These are phyloP conservation scores for Parauchenoglanis punctatus DNA, from an alignment of 2,797 vertebrate species.

Conservation along the genomic window DNA sequence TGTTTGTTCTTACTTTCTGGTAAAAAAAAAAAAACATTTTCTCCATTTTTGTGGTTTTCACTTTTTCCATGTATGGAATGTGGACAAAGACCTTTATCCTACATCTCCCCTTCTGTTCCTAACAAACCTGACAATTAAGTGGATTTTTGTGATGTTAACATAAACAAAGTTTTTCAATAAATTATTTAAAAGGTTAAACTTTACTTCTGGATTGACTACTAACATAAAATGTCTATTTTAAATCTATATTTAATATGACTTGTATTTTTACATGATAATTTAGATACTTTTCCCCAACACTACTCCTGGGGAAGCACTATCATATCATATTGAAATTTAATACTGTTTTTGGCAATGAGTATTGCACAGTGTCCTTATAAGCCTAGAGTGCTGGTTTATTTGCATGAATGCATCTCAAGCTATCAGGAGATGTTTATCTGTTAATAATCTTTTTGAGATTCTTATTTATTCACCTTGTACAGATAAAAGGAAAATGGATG, in stretches of 20 bases:
- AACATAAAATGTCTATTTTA: neutral
- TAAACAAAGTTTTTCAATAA: neutral
- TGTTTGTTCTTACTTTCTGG: neutral
- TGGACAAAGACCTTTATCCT: neutral
- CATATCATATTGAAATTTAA: too few species aligned
- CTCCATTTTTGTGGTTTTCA: neutral
- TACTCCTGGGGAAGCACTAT: neutral
- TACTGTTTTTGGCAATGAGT: neutral
- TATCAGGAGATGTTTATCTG: neutral
- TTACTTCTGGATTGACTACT: neutral
- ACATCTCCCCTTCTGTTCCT: neutral
- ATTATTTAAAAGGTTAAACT: neutral
- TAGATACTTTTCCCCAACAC: neutral
- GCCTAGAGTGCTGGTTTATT: neutral
- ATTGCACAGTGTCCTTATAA: neutral
- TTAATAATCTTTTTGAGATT: neutral
- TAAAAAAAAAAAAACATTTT: neutral
- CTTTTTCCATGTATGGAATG: neutral
- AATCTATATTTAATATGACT: neutral
- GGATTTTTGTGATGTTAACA: neutral
- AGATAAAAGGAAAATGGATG: neutral
- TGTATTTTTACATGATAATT: conserved; percentile 1
- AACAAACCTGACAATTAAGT: neutral
- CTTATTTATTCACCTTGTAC: neutral
- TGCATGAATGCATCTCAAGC: neutral